Conservation (phyloP, 2,888 invertebrate species). For the Anarsia innoxiella region DNA sequence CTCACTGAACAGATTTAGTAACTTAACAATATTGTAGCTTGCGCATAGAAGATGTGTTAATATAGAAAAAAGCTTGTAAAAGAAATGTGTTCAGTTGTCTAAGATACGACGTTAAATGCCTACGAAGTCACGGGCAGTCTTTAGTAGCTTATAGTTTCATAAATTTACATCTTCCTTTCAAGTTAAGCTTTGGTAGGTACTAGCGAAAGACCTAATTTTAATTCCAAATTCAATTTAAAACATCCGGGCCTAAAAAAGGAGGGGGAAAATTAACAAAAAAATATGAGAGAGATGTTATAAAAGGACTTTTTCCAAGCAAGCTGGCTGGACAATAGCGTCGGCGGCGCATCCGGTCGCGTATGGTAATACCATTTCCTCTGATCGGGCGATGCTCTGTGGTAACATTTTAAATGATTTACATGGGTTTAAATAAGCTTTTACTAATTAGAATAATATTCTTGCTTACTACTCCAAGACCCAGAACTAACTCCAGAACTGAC, state of each 20-base stretch:
- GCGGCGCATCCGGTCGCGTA: conserved; percentile 55
- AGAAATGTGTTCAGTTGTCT: no score
- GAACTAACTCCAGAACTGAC: background rate
- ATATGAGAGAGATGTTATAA: conserved; percentile 10
- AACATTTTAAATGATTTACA: background rate
- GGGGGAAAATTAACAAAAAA: conserved; percentile 10
- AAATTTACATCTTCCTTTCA: no score
- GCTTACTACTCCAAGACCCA: background rate
- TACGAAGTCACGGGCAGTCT: no score
- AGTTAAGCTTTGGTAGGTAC: no score
- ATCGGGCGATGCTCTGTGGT: conserved; percentile 13
- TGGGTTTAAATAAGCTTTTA: background rate
- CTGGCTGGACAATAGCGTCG: conserved; percentile 47
- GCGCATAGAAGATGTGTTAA: no score
- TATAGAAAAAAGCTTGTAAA: no score
- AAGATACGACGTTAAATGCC: no score
- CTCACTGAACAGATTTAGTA: no score
- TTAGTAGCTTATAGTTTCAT: no score
- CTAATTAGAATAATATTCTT: no score
- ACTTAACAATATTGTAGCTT: no score
- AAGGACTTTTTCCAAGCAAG: conserved; percentile 36
- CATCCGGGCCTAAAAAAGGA: background rate
- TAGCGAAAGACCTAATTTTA: no score
- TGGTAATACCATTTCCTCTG: conserved; percentile 50
- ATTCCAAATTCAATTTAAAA: background rate